Conservation (phyloP, 1,140 invertebrate genomes). For the Pseudomyrmex dendroicus region DNA sequence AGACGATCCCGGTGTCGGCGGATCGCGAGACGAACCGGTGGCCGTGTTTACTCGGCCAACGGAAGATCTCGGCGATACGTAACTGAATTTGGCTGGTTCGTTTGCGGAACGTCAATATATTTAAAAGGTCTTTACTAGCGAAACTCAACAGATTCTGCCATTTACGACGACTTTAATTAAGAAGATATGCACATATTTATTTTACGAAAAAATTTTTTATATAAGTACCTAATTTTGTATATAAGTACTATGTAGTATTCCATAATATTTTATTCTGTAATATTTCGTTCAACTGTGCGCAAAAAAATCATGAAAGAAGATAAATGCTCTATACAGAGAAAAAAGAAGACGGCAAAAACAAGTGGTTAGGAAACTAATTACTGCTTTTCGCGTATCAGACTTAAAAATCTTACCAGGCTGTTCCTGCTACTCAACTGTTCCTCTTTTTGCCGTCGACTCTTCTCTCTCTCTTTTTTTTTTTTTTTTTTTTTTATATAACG, state of each 20-base stretch:
- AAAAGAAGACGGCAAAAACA: slow-evolving; percentile 12
- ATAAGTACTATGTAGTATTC: neutral
- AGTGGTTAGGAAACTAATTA: slow-evolving; percentile 39
- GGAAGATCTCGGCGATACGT: slow-evolving; percentile 6
- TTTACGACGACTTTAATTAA: neutral
- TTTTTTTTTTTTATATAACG: slow-evolving; percentile 20
- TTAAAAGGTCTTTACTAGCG: slow-evolving; percentile 9
- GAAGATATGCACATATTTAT: neutral
- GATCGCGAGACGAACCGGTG: slow-evolving; percentile 2
- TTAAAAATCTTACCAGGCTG: slow-evolving; percentile 34
- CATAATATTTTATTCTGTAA: neutral
- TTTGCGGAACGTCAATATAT: slow-evolving; percentile 43
- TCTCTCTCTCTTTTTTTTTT: slow-evolving; percentile 5
- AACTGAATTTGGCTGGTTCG: slow-evolving; percentile 32
- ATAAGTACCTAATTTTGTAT: neutral
- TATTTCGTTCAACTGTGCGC: neutral
- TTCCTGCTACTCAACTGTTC: slow-evolving; percentile 16
- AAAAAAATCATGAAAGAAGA: neutral
- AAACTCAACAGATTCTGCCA: neutral
- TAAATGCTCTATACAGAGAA: neutral
- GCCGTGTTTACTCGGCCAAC: slow-evolving; percentile 25
- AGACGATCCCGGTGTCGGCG: neutral
- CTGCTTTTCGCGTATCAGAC: slow-evolving; percentile 15
- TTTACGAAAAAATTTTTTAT: neutral
- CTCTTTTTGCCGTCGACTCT: slow-evolving; percentile 6